phyloP scores from a whole-genome alignment of 2,888 invertebrate genomes.

The Drosophila paracracens region DNA sequence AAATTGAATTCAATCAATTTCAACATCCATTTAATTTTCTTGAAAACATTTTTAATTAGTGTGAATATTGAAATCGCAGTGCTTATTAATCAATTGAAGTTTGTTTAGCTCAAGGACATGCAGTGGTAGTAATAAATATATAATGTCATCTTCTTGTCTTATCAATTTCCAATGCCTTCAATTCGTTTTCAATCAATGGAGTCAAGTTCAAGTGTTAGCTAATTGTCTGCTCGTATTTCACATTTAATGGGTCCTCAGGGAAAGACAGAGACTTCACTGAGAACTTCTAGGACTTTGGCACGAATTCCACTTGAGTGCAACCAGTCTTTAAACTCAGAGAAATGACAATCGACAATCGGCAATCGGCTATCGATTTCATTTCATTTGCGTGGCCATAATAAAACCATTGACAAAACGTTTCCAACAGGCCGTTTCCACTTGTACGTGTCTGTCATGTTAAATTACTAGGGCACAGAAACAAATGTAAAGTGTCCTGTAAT shows the following conservation, averaged over 20 bases:
- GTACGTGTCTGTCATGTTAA: constrained; percentile 75
- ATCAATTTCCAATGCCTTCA: neutral
- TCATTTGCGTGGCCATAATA: constrained; percentile 62
- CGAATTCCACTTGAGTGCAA: constrained; percentile 23
- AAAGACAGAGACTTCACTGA: neutral
- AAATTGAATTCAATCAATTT: neutral
- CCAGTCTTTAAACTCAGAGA: constrained; percentile 34
- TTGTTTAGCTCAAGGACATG: neutral
- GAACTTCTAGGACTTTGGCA: neutral
- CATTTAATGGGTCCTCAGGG: constrained; percentile 41
- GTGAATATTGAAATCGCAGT: neutral
- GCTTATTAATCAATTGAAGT: neutral
- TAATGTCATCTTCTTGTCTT: neutral
- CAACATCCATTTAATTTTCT: neutral
- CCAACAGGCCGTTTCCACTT: constrained; percentile 63
- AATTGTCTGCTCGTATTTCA: constrained; percentile 44
- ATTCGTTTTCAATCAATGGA: constrained; percentile 7
- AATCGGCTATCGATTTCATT: constrained; percentile 70
- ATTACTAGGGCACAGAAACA: constrained; percentile 46
- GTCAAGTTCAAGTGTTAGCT: constrained; percentile 22
- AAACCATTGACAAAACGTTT: constrained; percentile 72
- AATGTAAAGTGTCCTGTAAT: constrained; percentile 48
- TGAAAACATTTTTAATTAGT: neutral
- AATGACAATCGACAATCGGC: constrained; percentile 39
- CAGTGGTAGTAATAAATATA: neutral